Evolutionary conservation across 2,888 invertebrate species (phyloP).

Genomic region (Seira sanloemensis): DNA sequence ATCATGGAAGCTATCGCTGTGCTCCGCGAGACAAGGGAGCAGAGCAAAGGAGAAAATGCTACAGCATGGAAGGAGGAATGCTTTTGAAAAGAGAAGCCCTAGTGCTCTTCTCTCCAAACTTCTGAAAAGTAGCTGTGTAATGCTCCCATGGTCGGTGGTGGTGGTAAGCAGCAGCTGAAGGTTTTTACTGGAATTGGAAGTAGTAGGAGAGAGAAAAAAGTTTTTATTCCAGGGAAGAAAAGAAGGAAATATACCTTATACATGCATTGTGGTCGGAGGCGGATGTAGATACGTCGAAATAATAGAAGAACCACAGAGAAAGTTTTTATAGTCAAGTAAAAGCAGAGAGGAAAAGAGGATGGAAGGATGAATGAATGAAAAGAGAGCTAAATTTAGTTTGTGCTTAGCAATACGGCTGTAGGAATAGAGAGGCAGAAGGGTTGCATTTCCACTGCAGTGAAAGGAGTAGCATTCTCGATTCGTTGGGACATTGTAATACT

Average conservation of each 20-base stretch:
- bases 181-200: not conserved
- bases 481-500: too few species aligned
- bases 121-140: not conserved
- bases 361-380: not conserved
- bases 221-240: not conserved
- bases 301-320: not conserved
- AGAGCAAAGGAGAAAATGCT: not conserved
- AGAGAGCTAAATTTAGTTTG: not conserved
- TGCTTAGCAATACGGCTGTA: not conserved
- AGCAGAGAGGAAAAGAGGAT: not conserved
- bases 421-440: too few species aligned
- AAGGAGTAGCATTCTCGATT: too few species aligned
- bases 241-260: too few species aligned
- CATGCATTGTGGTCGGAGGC: not conserved
- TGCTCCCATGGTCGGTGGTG: not conserved
- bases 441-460: too few species aligned
- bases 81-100: not conserved
- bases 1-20: slow-evolving; percentile 1
- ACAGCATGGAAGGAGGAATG: not conserved
- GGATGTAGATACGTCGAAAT: not conserved
- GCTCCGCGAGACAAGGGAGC: not conserved
- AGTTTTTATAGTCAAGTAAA: not conserved
- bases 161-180: not conserved
- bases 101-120: not conserved
- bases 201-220: not conserved